Percentiles rank a stretch among this genome's conserved stretches.
These are phyloP conservation scores for Pseudolycoriella hygida DNA, from an alignment of 2,888 invertebrate species.

Conservation along the genomic window DNA sequence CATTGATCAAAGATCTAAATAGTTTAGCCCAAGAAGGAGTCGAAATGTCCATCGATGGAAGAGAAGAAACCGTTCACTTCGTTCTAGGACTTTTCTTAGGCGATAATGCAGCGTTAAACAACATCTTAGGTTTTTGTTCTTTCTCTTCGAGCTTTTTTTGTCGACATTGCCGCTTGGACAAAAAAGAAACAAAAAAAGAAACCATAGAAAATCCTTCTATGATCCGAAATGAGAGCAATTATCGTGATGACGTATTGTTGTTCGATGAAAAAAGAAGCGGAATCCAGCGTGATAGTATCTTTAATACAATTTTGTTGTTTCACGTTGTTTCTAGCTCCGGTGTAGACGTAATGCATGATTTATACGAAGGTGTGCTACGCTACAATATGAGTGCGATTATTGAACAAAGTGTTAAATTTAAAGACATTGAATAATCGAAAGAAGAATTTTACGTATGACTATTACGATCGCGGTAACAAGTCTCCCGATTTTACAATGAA, in stretches of 20 bases:
- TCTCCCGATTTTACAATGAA: slow-evolving; percentile 1
- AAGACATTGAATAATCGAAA: slow-evolving; percentile 3
- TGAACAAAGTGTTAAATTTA: not conserved
- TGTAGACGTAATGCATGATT: slow-evolving; percentile 2
- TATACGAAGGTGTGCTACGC: not conserved
- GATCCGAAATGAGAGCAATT: not conserved
- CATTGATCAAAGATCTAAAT: no score
- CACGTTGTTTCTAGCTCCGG: not conserved
- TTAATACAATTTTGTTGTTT: not conserved
- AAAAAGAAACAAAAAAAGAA: not conserved
- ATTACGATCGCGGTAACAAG: slow-evolving; percentile 4
- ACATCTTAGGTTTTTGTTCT: not conserved
- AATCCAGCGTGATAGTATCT: not conserved
- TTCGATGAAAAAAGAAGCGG: not conserved
- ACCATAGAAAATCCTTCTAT: not conserved
- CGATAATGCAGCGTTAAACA: slow-evolving; percentile 2
- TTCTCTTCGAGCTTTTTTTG: not conserved
- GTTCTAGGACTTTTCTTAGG: not conserved
- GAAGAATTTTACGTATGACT: slow-evolving; percentile 7
- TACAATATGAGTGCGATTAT: not conserved
- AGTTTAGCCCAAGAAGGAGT: no score
- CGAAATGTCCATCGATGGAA: no score
- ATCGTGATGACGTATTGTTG: not conserved
- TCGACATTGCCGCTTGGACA: not conserved
- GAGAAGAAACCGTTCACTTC: no score